Base-by-base conservation (phyloP, 2,797 vertebrate species). In the Hippocampus kuda region DNA sequence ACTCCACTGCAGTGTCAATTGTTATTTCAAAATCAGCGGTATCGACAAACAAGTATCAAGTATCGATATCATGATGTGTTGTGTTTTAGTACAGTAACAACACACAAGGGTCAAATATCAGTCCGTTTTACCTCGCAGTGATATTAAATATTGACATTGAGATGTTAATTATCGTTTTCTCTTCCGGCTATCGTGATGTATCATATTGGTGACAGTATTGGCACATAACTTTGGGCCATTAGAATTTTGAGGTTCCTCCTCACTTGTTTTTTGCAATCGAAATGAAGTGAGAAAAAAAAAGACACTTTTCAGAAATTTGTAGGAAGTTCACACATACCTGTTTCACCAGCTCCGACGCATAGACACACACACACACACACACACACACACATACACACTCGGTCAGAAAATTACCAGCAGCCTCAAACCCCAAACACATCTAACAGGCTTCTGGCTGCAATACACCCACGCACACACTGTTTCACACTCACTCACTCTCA, bases 261-360 rank as follows among this genome's bases (percentile, higher is more conserved):
- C 7, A 16, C 64, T 67, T 38, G 12, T 38, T 24, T 24, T 61
- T 66, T 54, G 12, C 16, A 1, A 8, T 44, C 62, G 20, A 48
- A 18, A 46, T 5, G 2, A 64, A n/a, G 42, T 13, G 24, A 60
- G 30, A 6, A 22, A 4, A 22, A 53, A 70, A 4, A 27, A 8
- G 26, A 78, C 30, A 24, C 15, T 65, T 65, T 65, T 24, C 13
- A 48, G 26, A 48, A 64, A 65, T 74, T 72, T 74, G 84, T 79
- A 71, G 82, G 81, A 74, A 79, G 71, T 80, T 84, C 81, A 79
- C 79, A 81, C 73, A 46, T 79, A 82, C 79, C 84, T 85, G 80
- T 57, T 77, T 71, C 67, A 73, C 59, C 61, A 51, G 48, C 41
- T 34, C 49, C 22, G 68, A 54, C 67, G 68, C 51, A 38, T 68